Base-by-base conservation (phyloP, 2,888 invertebrate genomes). In the Hirtodrosophila trivittata region DNA sequence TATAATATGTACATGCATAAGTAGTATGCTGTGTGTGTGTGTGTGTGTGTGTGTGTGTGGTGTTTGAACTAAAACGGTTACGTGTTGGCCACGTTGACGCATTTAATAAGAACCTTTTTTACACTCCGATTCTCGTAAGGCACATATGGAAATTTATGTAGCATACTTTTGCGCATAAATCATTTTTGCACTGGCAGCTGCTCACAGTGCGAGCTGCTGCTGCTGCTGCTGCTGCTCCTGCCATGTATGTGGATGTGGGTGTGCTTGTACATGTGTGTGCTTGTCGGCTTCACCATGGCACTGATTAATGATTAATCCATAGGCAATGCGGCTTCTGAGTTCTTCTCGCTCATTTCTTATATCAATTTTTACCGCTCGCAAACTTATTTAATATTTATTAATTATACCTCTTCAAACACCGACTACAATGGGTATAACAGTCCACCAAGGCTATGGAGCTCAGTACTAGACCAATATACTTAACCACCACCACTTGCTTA, bases 351-450 rank as follows among this genome's bases (percentile, higher is more conserved):
- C 67, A 52, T 56, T 72, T 73, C 63, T 67, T 54, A 73, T 47
- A 42, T 73, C 56, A 62, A 70, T 70, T 72, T 70, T 69, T 57
- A 57, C 57, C 43, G 60, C 60, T 54, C 28, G 41, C 49, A 50
- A 68, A 69, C 75, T 59, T 55, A 72, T 72, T 75, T 72, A 72
- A 72, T 72, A 72, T 72, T 72, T 74, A 75, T 72, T 72, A 75
- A 72, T 72, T 69, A 57, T 73, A 67, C 74, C 70, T 50, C 49
- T 9, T 52, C 10, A 32, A 8, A 7, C 16, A 7, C 14, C 2
- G 1, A 5, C 9, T 25, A 4, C 0, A n/a, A 8, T 35, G 67
- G 69, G 69, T 56, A 51, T 66, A 32, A n/a, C n/a, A n/a, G n/a
- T n/a, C n/a, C n/a, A n/a, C n/a, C n/a, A n/a, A n/a, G n/a, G n/a